Evolutionary conservation across 1,140 invertebrate genomes (phyloP).

Genomic region (Drosophila sturtevanti): DNA sequence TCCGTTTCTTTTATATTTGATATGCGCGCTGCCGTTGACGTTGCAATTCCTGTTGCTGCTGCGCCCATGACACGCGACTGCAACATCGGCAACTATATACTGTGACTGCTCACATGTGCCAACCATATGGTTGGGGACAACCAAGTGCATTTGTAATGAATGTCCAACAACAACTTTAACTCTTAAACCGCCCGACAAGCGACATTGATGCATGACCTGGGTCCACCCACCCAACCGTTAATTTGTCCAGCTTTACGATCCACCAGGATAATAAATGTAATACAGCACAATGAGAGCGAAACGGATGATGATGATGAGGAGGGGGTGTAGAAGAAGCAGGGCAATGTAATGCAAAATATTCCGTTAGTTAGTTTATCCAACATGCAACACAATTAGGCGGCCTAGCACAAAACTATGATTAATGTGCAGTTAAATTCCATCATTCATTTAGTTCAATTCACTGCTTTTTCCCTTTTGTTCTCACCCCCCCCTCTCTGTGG

Average conservation of each 20-base stretch:
- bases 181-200: slow-evolving; percentile 9
- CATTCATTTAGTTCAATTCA: slow-evolving; percentile 46
- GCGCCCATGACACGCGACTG: slow-evolving; percentile 56
- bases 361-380: slow-evolving; percentile 18
- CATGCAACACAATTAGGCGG: slow-evolving; percentile 45
- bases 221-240: slow-evolving; percentile 60
- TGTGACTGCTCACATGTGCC: slow-evolving; percentile 44
- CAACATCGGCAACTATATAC: no score
- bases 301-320: slow-evolving; percentile 22
- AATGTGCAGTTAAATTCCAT: slow-evolving; percentile 68
- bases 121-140: slow-evolving; percentile 46
- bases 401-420: slow-evolving; percentile 62
- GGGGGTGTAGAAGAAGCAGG: not conserved
- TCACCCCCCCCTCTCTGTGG: not conserved
- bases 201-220: slow-evolving; percentile 71
- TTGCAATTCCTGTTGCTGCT: not conserved
- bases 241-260: slow-evolving; percentile 72
- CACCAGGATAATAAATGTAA: slow-evolving; percentile 71
- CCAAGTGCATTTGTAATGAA: slow-evolving; percentile 32
- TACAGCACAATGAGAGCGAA: slow-evolving; percentile 46
- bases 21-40: slow-evolving; percentile 26
- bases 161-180: not conserved
- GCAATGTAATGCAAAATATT: no score
- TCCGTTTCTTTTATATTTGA: slow-evolving; percentile 18
- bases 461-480: not conserved